Evolutionary conservation across 2,797 vertebrate genomes (phyloP).

Genomic region (Sus cebifrons): DNA sequence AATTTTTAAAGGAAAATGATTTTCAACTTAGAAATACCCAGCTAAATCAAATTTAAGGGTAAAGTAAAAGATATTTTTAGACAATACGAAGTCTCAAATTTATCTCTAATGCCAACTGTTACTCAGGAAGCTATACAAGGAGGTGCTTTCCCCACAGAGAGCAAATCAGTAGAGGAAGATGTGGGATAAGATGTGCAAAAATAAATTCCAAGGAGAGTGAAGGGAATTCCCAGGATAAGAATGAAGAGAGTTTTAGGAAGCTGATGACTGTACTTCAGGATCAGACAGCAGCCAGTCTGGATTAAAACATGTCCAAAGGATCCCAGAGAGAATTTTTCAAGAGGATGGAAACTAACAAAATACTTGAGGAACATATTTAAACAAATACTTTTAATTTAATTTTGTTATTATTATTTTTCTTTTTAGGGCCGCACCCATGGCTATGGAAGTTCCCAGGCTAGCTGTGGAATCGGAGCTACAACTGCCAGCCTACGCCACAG

Average conservation of each 20-base stretch:
- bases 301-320: background rate
- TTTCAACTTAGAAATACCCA: background rate
- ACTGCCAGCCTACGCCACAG: too few species aligned
- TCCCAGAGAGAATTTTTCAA: background rate
- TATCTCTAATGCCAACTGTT: background rate
- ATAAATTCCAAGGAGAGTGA: background rate
- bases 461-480: too few species aligned
- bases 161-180: background rate
- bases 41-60: background rate
- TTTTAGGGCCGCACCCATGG: too few species aligned
- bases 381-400: background rate
- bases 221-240: background rate
- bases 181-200: background rate
- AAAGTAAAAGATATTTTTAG: background rate
- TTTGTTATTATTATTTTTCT: too few species aligned
- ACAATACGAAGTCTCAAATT: background rate
- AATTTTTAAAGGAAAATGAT: background rate
- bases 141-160: background rate
- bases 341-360: background rate
- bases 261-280: background rate
- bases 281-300: background rate
- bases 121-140: background rate
- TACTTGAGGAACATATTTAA: background rate
- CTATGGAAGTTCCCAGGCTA: too few species aligned
- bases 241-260: background rate